A percentile compares a stretch with the other conserved stretches of the same genome.
These are phyloP conservation scores for Peucedramus taeniatus DNA, from an alignment of 2,113 vertebrate genomes.

Conservation along the genomic window DNA sequence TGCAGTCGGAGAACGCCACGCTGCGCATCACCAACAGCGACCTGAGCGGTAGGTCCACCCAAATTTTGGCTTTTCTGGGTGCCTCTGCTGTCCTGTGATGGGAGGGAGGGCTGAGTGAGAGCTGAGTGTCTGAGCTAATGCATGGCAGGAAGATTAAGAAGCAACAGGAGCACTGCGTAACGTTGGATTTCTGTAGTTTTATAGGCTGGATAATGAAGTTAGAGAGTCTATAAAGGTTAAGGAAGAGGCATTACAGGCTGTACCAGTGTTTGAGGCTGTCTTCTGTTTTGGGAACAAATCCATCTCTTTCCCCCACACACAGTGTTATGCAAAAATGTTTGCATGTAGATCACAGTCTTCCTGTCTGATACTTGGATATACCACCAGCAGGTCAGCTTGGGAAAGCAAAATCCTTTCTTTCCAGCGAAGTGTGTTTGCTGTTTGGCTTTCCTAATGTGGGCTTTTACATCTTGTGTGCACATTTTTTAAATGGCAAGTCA, in stretches of 20 bases:
- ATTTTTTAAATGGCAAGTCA: conserved; percentile 60
- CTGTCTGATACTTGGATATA: conserved; percentile 28
- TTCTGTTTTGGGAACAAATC: conserved; percentile 24
- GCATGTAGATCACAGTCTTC: conserved; percentile 24
- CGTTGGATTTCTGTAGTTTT: conserved; percentile 7
- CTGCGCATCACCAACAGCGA: conserved; percentile 94
- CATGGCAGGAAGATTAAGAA: conserved; percentile 42
- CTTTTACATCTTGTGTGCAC: conserved; percentile 34
- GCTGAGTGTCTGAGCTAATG: conserved; percentile 40
- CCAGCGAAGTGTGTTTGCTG: conserved; percentile 39
- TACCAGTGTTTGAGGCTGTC: conserved; percentile 21
- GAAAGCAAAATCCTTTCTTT: conserved; percentile 4
- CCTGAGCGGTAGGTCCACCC: conserved; percentile 90
- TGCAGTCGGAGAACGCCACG: conserved; percentile 93
- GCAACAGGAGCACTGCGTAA: not conserved
- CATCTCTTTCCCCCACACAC: not conserved
- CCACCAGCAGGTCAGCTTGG: conserved; percentile 16
- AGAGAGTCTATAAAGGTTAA: conserved; percentile 1
- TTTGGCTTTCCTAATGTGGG: conserved; percentile 53
- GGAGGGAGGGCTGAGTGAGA: conserved; percentile 48
- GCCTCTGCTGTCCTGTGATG: conserved; percentile 5
- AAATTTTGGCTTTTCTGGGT: not conserved
- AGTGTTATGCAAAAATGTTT: conserved; percentile 19
- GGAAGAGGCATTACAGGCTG: conserved; percentile 7
- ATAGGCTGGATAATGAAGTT: conserved; percentile 26